Conservation (phyloP, 2,888 invertebrate species). For the Latheticus oryzae region DNA sequence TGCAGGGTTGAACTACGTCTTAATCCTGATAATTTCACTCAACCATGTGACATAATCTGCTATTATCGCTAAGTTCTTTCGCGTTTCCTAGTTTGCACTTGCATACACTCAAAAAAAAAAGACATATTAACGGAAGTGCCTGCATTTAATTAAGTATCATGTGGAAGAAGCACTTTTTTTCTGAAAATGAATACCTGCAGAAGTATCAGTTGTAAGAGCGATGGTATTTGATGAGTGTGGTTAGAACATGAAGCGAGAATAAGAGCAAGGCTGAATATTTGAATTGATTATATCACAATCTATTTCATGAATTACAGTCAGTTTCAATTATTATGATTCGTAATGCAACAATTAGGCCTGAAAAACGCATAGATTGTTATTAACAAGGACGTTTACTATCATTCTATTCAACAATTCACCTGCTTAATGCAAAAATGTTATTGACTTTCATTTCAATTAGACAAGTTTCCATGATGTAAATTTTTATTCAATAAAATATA, state of each 20-base stretch:
- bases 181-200: constrained; percentile 28
- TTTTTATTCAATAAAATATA: no score
- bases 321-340: constrained; percentile 25
- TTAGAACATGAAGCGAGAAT: constrained; percentile 28
- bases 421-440: constrained; percentile 19
- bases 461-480: background rate
- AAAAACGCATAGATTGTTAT: constrained; percentile 29
- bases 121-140: constrained; percentile 11
- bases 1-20: constrained; percentile 13
- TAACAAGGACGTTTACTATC: constrained; percentile 31
- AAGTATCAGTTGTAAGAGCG: no score
- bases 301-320: constrained; percentile 11
- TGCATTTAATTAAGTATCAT: constrained; percentile 17
- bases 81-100: constrained; percentile 13
- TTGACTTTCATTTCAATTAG: constrained; percentile 21
- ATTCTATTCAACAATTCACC: constrained; percentile 20
- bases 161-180: no score
- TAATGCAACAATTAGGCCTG: constrained; percentile 25
- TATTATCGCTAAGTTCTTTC: no score
- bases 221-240: constrained; percentile 34
- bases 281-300: constrained; percentile 19
- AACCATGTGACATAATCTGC: constrained; percentile 30
- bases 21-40: constrained; percentile 9
- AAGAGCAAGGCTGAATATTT: constrained; percentile 36
- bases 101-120: constrained; percentile 11